Conservation (phyloP, 35 echinoderm and acorn worm genomes). For the Holothuria glaberrima region DNA sequence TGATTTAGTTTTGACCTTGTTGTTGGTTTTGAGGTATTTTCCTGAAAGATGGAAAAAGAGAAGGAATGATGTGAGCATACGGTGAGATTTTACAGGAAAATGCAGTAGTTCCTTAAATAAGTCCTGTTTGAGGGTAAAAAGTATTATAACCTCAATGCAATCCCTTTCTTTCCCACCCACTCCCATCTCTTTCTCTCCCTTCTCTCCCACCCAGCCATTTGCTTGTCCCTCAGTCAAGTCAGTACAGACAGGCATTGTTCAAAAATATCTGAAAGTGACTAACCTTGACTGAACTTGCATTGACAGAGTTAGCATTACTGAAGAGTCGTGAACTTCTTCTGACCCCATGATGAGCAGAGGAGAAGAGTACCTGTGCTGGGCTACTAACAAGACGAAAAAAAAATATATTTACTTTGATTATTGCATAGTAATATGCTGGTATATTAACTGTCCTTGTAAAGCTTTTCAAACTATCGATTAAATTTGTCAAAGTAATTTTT, state of each 20-base stretch:
- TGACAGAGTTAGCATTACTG: slow-evolving; percentile 97
- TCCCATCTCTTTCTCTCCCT: too few species aligned
- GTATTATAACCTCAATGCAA: neutral
- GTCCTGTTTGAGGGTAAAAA: neutral
- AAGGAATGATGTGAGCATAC: neutral
- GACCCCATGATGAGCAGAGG: slow-evolving; percentile 85
- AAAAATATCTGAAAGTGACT: neutral
- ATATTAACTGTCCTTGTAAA: too few species aligned
- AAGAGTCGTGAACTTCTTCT: slow-evolving; percentile 92
- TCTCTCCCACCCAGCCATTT: too few species aligned
- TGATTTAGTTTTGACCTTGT: slow-evolving; percentile 67
- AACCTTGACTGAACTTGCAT: slow-evolving; percentile 70
- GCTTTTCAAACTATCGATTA: too few species aligned
- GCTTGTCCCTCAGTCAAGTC: too few species aligned
- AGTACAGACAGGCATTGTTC: neutral
- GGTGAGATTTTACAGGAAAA: neutral
- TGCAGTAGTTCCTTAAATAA: neutral
- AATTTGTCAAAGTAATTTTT: too few species aligned
- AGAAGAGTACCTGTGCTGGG: slow-evolving; percentile 87
- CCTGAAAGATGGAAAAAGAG: slow-evolving; percentile 29
- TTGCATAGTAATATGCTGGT: too few species aligned
- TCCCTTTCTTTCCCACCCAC: too few species aligned
- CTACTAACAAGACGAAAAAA: slow-evolving; percentile 27
- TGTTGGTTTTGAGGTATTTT: slow-evolving; percentile 90
- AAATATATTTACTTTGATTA: neutral